phyloP scores from a whole-genome alignment of 2,888 invertebrate species.

The Conchocele bisecta region DNA sequence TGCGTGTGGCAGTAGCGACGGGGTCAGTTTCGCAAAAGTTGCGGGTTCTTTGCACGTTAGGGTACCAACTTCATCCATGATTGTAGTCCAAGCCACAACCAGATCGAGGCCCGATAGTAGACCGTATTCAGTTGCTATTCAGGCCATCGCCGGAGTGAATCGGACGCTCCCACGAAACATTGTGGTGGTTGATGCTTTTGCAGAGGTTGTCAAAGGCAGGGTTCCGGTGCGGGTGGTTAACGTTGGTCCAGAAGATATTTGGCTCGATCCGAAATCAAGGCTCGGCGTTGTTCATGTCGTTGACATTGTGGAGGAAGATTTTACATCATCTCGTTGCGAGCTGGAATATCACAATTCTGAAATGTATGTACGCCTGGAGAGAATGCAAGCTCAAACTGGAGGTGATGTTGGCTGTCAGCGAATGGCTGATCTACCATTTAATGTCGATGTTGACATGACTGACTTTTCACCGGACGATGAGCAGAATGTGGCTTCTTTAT shows the following conservation, averaged over 20 bases:
- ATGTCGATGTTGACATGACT: not conserved
- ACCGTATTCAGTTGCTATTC: conserved; percentile 3
- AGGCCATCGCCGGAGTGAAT: not conserved
- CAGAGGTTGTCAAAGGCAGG: not conserved
- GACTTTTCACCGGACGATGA: not conserved
- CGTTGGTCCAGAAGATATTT: conserved; percentile 13
- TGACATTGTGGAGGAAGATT: not conserved
- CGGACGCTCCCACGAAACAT: conserved; percentile 6
- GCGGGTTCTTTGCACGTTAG: not conserved
- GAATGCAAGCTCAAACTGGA: conserved; percentile 7
- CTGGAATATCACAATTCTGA: not conserved
- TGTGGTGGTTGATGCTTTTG: conserved; percentile 10
- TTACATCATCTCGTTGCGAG: not conserved
- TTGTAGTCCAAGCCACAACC: not conserved
- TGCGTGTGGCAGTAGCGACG: too few relatives aligned
- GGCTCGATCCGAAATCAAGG: conserved; percentile 6
- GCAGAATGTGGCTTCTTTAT: not conserved
- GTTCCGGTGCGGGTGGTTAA: conserved; percentile 11
- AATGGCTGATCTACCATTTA: conserved; percentile 11
- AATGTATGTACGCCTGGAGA: conserved; percentile 7
- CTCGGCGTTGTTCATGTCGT: conserved; percentile 6
- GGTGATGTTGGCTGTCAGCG: too few relatives aligned
- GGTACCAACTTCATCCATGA: conserved; percentile 3
- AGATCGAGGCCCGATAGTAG: not conserved
- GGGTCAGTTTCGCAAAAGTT: conserved; percentile 1